Percentiles rank a stretch among this genome's conserved stretches.
These are phyloP conservation scores for Chrysotoxum bicinctum DNA, from an alignment of 2,888 invertebrate species.

Conservation along the genomic window DNA sequence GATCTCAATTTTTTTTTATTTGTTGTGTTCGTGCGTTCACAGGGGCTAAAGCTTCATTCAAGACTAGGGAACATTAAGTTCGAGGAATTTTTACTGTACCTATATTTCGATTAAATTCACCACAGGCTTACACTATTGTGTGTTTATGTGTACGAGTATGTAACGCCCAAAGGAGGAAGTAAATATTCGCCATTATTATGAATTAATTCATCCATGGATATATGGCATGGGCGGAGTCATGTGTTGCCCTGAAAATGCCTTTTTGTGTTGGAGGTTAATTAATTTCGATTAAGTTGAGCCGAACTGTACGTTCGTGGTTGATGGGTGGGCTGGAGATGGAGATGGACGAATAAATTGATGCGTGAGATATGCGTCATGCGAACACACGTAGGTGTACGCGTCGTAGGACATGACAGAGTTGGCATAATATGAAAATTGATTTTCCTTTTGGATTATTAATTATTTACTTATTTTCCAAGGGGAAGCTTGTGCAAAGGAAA, in stretches of 20 bases:
- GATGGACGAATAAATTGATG: not conserved
- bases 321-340: not conserved
- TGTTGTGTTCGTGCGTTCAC: not conserved
- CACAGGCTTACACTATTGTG: not conserved
- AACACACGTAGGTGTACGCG: not conserved
- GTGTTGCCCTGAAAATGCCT: not conserved
- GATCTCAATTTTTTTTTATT: not conserved
- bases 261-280: slow-evolving; percentile 15
- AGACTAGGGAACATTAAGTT: slow-evolving; percentile 1
- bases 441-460: slow-evolving; percentile 43
- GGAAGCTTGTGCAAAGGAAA: not conserved
- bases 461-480: not conserved
- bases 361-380: not conserved
- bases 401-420: slow-evolving; percentile 22
- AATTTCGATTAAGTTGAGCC: slow-evolving; percentile 19
- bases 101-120: slow-evolving; percentile 21
- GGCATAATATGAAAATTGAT: slow-evolving; percentile 42
- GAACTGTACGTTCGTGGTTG: not conserved
- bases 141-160: no score
- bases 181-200: slow-evolving; percentile 11
- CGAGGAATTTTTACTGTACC: slow-evolving; percentile 14
- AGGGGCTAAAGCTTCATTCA: not conserved
- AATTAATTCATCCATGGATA: slow-evolving; percentile 11
- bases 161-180: not conserved
- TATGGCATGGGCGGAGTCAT: not conserved